Evolutionary conservation across 2,888 invertebrate genomes (phyloP).

Genomic region (Mechanitis mazaeus): DNA sequence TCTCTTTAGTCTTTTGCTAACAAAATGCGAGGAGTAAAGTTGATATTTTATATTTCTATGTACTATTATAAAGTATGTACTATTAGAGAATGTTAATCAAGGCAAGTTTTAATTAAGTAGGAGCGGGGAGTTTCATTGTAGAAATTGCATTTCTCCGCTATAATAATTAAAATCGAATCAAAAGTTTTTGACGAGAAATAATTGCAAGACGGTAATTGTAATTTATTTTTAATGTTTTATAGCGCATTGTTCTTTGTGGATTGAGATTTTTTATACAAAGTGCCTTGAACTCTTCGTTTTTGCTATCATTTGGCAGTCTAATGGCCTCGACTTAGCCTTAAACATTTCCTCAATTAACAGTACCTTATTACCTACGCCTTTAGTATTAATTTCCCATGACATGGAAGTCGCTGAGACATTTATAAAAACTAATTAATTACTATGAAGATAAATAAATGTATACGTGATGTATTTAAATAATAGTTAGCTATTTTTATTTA

Average conservation of each 20-base stretch:
- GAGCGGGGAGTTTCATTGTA: too few species aligned
- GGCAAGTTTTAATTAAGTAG: too few species aligned
- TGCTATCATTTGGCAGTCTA: slow-evolving; percentile 51
- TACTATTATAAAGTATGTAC: too few species aligned
- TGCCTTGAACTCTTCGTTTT: slow-evolving; percentile 63
- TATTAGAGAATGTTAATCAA: too few species aligned
- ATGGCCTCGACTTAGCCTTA: slow-evolving; percentile 56
- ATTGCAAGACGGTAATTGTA: not conserved
- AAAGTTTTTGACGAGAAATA: not conserved
- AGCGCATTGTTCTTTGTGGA: slow-evolving; percentile 47
- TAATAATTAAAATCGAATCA: not conserved
- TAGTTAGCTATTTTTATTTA: slow-evolving; percentile 14
- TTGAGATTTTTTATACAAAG: slow-evolving; percentile 53
- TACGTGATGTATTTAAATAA: slow-evolving; percentile 19
- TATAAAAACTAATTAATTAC: slow-evolving; percentile 24
- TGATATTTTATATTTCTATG: too few species aligned
- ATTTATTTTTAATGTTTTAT: slow-evolving; percentile 17
- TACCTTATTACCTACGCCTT: slow-evolving; percentile 18
- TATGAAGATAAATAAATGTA: slow-evolving; percentile 21
- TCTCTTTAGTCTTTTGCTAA: too few species aligned
- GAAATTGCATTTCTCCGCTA: too few species aligned
- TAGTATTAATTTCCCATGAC: slow-evolving; percentile 25
- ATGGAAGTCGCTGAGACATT: slow-evolving; percentile 7
- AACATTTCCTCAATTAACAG: slow-evolving; percentile 64
- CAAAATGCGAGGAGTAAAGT: too few species aligned